Conservation (phyloP, 2,888 invertebrate species). For the Nineta flava region DNA sequence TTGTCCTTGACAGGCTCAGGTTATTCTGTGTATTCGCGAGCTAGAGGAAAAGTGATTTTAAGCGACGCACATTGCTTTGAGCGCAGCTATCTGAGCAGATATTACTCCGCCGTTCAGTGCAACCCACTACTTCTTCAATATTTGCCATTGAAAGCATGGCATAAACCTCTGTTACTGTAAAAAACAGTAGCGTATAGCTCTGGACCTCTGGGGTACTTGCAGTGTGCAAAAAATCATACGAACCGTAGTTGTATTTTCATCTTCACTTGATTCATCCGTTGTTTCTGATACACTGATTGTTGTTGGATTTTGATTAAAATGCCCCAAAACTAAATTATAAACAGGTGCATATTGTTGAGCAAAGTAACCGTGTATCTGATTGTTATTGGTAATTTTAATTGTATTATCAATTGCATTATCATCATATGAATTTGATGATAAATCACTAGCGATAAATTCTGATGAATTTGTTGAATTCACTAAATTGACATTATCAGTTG, state of each 20-base stretch:
- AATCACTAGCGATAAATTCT: neutral
- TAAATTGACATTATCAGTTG: neutral
- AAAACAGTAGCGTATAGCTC: too few relatives aligned
- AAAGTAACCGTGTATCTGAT: neutral
- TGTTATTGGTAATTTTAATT: neutral
- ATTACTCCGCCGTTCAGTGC: too few relatives aligned
- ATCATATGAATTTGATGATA: conserved; percentile 5
- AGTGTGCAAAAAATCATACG: too few relatives aligned
- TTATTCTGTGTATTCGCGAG: too few relatives aligned
- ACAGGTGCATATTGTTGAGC: conserved; percentile 6
- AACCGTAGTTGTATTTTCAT: conserved; percentile 1
- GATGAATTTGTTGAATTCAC: neutral
- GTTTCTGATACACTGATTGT: neutral
- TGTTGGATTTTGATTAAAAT: neutral
- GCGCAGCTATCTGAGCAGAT: too few relatives aligned
- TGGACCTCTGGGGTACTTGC: too few relatives aligned
- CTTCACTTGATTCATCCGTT: conserved; percentile 6
- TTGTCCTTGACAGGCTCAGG: too few relatives aligned
- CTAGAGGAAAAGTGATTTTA: too few relatives aligned
- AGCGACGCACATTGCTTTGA: too few relatives aligned
- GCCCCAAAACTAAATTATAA: conserved; percentile 5
- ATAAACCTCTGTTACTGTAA: too few relatives aligned
- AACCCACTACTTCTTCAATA: too few relatives aligned
- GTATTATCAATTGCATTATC: conserved; percentile 4
- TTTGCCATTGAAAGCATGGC: too few relatives aligned